These are phyloP conservation scores for Danaus chrysippus DNA, from an alignment of 2,888 invertebrate genomes.

Conservation along the genomic window DNA sequence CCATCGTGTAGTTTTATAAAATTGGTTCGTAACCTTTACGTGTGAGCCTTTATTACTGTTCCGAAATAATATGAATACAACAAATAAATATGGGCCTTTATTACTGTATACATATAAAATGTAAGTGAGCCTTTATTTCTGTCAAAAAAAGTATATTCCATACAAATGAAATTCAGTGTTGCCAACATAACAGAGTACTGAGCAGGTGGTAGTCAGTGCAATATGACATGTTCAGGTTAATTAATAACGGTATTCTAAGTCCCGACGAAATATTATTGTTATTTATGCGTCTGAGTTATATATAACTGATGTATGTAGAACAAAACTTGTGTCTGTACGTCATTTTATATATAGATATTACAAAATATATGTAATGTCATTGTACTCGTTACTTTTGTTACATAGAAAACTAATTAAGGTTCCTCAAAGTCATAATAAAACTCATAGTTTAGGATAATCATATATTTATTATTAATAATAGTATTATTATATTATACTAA, in stretches of 20 bases:
- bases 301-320: slow-evolving; percentile 21
- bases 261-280: slow-evolving; percentile 65
- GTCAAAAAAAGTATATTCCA: neutral
- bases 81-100: neutral
- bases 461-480: neutral
- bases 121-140: neutral
- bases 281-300: slow-evolving; percentile 60
- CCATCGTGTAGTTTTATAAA: slow-evolving; percentile 28
- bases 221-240: slow-evolving; percentile 57
- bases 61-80: neutral
- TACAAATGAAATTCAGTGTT: slow-evolving; percentile 46
- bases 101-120: neutral
- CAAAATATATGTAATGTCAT: neutral
- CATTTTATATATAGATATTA: neutral
- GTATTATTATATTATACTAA: neutral
- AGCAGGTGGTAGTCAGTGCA: slow-evolving; percentile 73
- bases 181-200: slow-evolving; percentile 55
- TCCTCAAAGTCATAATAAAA: too few relatives aligned
- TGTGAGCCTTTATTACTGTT: neutral
- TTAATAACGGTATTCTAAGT: slow-evolving; percentile 57
- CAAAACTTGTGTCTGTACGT: slow-evolving; percentile 26
- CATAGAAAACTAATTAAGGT: too few relatives aligned
- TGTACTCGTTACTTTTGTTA: too few relatives aligned
- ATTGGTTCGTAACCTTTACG: neutral
- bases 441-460: too few relatives aligned